Percentiles rank a stretch among this genome's conserved stretches.
phyloP scores from a whole-genome alignment of 2,888 invertebrate genomes.

The Cremastobaeus sp. region DNA sequence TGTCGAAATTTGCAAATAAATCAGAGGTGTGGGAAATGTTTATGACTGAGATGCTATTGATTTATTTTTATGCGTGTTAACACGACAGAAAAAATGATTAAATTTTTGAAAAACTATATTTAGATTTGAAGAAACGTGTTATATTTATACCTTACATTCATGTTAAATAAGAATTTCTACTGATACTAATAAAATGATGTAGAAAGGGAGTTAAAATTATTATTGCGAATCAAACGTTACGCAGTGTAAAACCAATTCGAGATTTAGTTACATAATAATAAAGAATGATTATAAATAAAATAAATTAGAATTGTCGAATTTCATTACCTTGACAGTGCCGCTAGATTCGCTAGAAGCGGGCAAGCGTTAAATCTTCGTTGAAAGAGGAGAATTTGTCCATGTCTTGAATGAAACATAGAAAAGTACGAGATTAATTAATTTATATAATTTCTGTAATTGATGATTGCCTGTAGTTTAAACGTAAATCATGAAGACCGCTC shows the following conservation, averaged over 20 bases:
- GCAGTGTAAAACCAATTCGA: no score
- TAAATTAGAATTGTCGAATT: conserved; percentile 17
- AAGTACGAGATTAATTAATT: conserved; percentile 62
- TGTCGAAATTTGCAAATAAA: no score
- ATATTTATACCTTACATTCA: no score
- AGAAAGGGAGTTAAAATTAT: no score
- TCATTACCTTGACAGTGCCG: conserved; percentile 78
- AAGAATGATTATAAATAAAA: no score
- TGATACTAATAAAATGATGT: no score
- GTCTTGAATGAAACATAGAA: conserved; percentile 71
- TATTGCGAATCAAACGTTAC: no score
- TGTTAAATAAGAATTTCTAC: no score
- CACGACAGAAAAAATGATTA: conserved; percentile 5
- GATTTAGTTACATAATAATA: no score
- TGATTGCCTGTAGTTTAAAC: conserved; percentile 21
- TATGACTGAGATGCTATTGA: conserved; percentile 17
- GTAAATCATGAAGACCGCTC: conserved; percentile 32
- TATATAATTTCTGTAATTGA: conserved; percentile 42
- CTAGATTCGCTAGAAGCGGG: conserved; percentile 78
- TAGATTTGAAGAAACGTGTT: no score
- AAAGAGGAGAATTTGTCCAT: conserved; percentile 77
- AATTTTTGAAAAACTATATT: no score
- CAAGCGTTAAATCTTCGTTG: conserved; percentile 77
- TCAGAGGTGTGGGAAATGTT: no score
- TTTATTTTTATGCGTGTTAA: conserved; percentile 7